Conservation (phyloP, 1,140 invertebrate species). For the Drosophila sucinea region DNA sequence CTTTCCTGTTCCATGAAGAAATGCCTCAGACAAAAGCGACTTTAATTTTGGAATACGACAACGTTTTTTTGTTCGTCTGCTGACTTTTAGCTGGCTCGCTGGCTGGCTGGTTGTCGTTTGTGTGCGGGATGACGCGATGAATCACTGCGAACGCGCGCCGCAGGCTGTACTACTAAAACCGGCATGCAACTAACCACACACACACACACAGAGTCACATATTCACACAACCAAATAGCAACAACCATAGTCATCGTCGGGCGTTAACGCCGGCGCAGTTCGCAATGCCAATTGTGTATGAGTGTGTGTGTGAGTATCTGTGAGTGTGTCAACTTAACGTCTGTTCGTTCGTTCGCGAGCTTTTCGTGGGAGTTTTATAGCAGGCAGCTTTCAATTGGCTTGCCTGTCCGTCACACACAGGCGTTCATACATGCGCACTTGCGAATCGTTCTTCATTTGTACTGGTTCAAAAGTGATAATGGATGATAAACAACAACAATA, state of each 20-base stretch:
- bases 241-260: conserved; percentile 4
- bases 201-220: conserved; percentile 19
- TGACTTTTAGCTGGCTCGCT: neutral
- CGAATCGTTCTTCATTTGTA: neutral
- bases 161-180: conserved; percentile 39
- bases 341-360: conserved; percentile 16
- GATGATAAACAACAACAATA: too few relatives aligned
- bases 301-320: neutral
- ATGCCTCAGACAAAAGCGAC: conserved; percentile 14
- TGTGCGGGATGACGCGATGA: conserved; percentile 30
- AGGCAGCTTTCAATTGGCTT: conserved; percentile 17
- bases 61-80: conserved; percentile 1
- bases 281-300: neutral
- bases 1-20: conserved; percentile 14
- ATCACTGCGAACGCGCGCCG: conserved; percentile 26
- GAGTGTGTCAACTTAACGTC: conserved; percentile 14
- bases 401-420: neutral
- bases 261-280: conserved; percentile 16
- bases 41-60: conserved; percentile 50
- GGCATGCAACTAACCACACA: conserved; percentile 44
- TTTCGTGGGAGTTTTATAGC: conserved; percentile 35
- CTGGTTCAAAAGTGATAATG: neutral
- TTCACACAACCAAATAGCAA: neutral
- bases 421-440: neutral
- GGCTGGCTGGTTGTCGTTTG: neutral